These are phyloP conservation scores for Rallus crepitans DNA, from an alignment of 2,797 vertebrate genomes.

Conservation along the genomic window DNA sequence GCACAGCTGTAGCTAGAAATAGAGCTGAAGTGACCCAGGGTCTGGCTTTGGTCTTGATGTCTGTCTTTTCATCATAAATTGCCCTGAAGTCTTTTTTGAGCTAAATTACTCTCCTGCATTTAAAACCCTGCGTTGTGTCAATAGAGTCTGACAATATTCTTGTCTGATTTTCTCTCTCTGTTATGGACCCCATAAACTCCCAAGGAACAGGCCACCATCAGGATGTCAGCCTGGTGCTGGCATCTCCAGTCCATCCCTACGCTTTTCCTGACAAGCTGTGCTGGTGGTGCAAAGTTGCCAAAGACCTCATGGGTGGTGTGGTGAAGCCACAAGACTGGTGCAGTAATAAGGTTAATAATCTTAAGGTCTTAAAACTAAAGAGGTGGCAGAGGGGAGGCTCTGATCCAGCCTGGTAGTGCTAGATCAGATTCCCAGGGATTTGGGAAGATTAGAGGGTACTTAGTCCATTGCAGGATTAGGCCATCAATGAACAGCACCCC, in stretches of 20 bases:
- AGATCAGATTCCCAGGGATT: neutral
- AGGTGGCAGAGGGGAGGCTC: neutral
- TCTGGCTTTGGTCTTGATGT: neutral
- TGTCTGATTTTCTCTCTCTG: neutral
- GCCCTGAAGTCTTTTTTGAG: neutral
- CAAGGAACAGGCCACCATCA: neutral
- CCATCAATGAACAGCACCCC: neutral
- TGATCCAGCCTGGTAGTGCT: neutral
- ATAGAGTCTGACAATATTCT: neutral
- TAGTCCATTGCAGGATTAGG: neutral
- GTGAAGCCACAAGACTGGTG: neutral
- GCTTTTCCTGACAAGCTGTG: neutral
- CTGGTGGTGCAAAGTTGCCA: neutral
- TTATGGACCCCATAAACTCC: neutral
- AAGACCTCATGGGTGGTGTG: fast-evolving
- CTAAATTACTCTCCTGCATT: neutral
- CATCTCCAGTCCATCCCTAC: neutral
- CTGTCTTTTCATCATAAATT: neutral
- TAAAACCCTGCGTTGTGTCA: neutral
- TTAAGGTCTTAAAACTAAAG: neutral
- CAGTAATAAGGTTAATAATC: neutral
- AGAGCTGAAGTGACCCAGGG: neutral
- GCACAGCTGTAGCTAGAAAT: neutral
- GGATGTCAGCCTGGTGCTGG: neutral
- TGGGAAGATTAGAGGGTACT: neutral